A percentile compares a stretch with the other conserved stretches of the same genome.
Conservation (phyloP, 2,888 invertebrate species). For the Melanchra persicariae region DNA sequence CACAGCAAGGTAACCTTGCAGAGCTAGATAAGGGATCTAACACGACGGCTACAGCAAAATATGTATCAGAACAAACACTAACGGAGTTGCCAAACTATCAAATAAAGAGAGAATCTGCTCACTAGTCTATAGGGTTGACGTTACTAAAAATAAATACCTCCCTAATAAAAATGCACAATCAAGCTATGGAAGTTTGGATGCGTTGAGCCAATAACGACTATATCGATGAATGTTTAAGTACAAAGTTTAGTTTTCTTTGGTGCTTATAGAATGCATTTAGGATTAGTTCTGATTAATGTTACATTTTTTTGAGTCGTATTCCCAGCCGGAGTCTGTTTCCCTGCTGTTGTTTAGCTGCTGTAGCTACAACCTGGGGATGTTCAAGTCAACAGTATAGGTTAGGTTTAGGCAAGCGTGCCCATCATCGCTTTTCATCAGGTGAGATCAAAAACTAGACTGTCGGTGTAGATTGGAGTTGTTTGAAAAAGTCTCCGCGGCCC, state of each 20-base stretch:
- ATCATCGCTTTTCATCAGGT: no score
- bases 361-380: no score
- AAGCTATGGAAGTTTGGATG: neutral
- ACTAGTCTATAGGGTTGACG: slow-evolving; percentile 68
- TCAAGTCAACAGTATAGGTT: no score
- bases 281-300: neutral
- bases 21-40: slow-evolving; percentile 55
- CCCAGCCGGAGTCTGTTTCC: no score
- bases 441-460: no score
- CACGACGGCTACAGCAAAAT: slow-evolving; percentile 63
- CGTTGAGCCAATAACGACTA: neutral
- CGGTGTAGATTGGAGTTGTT: no score
- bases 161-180: neutral
- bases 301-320: no score
- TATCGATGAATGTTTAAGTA: neutral
- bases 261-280: neutral
- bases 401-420: no score
- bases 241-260: neutral
- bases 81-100: slow-evolving; percentile 76
- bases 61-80: slow-evolving; percentile 70
- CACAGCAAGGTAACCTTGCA: slow-evolving; percentile 29
- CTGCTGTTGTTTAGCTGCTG: no score
- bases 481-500: no score
- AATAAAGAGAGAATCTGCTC: slow-evolving; percentile 73
- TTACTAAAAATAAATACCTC: neutral